Evolutionary conservation across 92 coral and sea anemone genomes (phyloP).

Genomic region (Pocillopora meandrina): DNA sequence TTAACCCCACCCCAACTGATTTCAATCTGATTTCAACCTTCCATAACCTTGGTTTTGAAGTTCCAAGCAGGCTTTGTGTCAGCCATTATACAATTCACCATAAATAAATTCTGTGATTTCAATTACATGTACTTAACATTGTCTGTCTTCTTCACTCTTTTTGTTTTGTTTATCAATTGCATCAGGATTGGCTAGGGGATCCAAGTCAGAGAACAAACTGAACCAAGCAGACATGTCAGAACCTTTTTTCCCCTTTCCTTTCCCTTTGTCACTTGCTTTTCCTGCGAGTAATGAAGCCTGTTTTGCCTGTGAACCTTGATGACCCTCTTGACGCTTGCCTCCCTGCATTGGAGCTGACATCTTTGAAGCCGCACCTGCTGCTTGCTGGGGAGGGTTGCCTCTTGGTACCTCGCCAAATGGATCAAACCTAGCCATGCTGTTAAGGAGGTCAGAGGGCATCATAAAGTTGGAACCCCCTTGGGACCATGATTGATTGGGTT

Average conservation of each 20-base stretch:
- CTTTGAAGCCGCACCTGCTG: not conserved
- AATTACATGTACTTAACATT: constrained; percentile 41
- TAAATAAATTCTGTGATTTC: constrained; percentile 2
- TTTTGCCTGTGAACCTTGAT: not conserved
- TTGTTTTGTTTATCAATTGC: constrained; percentile 89
- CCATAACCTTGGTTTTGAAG: no score
- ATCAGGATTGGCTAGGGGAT: constrained; percentile 97
- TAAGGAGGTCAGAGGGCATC: constrained; percentile 96
- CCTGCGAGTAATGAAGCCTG: constrained; percentile 34
- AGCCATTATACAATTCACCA: constrained; percentile 4
- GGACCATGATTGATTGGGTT: constrained; percentile 55
- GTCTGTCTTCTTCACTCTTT: constrained; percentile 83
- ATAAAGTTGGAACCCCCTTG: constrained; percentile 55
- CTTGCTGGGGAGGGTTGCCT: constrained; percentile 18
- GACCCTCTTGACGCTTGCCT: constrained; percentile 7
- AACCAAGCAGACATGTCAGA: constrained; percentile 96
- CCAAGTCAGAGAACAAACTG: constrained; percentile 93
- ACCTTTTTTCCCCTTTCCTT: constrained; percentile 57
- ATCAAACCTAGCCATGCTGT: constrained; percentile 84
- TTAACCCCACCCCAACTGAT: no score
- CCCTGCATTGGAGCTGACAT: not conserved
- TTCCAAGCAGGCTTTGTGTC: no score
- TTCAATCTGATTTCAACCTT: no score
- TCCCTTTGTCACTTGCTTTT: constrained; percentile 43
- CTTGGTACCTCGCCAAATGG: constrained; percentile 55